These are phyloP conservation scores for Nothoprocta pentlandii DNA, from an alignment of 2,113 vertebrate species.

Conservation along the genomic window DNA sequence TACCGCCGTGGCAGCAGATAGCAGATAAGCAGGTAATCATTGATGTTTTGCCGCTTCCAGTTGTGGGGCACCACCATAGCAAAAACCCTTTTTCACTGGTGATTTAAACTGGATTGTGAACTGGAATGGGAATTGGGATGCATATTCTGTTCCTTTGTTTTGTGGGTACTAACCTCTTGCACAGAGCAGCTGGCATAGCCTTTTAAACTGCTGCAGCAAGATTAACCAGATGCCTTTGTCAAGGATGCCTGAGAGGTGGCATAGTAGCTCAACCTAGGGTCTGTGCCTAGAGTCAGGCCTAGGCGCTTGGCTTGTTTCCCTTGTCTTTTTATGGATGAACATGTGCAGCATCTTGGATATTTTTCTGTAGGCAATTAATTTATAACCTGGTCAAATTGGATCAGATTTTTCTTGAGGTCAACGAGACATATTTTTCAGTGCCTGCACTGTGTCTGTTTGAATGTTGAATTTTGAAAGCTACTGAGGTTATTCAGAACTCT, in stretches of 20 bases:
- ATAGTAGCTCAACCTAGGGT: neutral
- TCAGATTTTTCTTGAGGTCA: neutral
- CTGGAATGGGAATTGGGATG: neutral
- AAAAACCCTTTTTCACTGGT: neutral
- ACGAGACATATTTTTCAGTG: neutral
- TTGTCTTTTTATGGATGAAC: neutral
- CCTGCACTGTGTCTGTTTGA: neutral
- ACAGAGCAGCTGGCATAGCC: neutral
- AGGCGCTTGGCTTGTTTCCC: neutral
- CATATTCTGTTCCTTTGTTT: neutral
- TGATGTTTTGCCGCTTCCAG: neutral
- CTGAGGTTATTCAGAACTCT: conserved; percentile 6
- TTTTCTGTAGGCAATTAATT: neutral
- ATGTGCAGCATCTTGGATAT: neutral
- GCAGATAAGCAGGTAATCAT: neutral
- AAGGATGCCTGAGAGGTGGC: neutral
- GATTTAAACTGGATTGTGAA: neutral
- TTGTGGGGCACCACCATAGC: neutral
- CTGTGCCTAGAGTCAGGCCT: neutral
- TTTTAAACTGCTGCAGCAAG: neutral
- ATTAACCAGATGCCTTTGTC: neutral
- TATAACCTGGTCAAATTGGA: neutral
- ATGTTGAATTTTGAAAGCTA: neutral
- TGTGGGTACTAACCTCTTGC: neutral
- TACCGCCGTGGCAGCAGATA: neutral